These are phyloP conservation scores for Batillaria attramentaria DNA, from an alignment of 1,140 invertebrate genomes.

Conservation along the genomic window DNA sequence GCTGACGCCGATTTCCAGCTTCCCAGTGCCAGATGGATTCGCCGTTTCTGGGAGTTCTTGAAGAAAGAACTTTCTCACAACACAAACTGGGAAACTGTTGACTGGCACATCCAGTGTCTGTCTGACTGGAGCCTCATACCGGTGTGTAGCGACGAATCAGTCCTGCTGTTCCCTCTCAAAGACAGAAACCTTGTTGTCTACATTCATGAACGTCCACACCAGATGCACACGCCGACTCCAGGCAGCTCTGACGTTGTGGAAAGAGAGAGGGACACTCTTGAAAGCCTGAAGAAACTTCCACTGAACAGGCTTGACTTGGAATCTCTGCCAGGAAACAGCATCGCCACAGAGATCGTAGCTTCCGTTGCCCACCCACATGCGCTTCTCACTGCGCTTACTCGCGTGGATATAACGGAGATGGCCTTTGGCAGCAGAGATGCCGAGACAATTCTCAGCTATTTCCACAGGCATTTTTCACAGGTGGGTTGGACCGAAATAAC, in stretches of 20 bases:
- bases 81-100: background rate
- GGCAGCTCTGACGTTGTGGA: background rate
- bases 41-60: constrained; percentile 11
- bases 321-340: background rate
- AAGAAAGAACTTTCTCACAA: background rate
- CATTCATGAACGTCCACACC: background rate
- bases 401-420: background rate
- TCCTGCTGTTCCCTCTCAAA: constrained; percentile 6
- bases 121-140: constrained; percentile 21
- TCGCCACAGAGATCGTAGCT: constrained; percentile 5
- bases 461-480: no score
- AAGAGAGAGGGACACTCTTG: no score
- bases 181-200: constrained; percentile 6
- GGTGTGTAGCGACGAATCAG: background rate
- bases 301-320: background rate
- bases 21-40: background rate
- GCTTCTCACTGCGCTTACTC: background rate
- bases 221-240: background rate
- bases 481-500: no score
- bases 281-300: background rate
- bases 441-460: background rate
- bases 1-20: no score
- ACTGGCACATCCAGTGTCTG: background rate
- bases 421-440: background rate
- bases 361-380: background rate